Evolutionary conservation across 2,797 vertebrate species (phyloP).

Genomic region (Macrochelys suwanniensis): DNA sequence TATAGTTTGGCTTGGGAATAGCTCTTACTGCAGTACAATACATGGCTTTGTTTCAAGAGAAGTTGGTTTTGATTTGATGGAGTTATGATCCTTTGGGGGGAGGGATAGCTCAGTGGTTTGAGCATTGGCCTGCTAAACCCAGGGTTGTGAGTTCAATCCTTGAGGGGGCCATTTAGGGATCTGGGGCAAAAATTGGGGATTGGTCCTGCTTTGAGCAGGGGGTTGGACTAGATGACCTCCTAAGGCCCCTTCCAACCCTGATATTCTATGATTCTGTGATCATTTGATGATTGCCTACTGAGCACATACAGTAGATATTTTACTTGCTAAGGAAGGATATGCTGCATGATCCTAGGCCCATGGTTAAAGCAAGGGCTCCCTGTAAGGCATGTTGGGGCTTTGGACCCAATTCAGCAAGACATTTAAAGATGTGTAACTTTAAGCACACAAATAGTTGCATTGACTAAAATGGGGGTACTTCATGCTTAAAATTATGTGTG

Average conservation of each 20-base stretch:
- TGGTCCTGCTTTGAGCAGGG: too few species aligned
- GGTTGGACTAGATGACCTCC: too few species aligned
- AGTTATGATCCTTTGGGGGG: background rate
- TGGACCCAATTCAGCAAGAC: background rate
- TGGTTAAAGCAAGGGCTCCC: background rate
- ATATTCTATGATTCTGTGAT: too few species aligned
- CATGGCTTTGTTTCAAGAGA: background rate
- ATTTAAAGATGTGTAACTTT: background rate
- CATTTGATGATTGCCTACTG: background rate
- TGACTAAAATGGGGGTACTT: background rate
- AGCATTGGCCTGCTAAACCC: too few species aligned
- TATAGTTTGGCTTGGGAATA: background rate
- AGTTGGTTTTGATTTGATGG: background rate
- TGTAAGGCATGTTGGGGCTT: background rate
- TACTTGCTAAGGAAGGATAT: background rate
- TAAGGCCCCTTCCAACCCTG: too few species aligned
- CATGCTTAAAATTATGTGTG: background rate
- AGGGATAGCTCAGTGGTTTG: too few species aligned
- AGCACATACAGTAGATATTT: background rate
- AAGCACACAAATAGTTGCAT: background rate
- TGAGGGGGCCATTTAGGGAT: too few species aligned
- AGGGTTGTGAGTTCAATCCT: too few species aligned
- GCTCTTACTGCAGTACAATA: background rate
- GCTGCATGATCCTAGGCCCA: background rate
- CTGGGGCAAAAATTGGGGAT: too few species aligned